Evolutionary conservation across 2,113 vertebrate genomes (phyloP), one percentile per base, ranked within the genome.

Genomic region (Pelusios castaneus): DNA sequence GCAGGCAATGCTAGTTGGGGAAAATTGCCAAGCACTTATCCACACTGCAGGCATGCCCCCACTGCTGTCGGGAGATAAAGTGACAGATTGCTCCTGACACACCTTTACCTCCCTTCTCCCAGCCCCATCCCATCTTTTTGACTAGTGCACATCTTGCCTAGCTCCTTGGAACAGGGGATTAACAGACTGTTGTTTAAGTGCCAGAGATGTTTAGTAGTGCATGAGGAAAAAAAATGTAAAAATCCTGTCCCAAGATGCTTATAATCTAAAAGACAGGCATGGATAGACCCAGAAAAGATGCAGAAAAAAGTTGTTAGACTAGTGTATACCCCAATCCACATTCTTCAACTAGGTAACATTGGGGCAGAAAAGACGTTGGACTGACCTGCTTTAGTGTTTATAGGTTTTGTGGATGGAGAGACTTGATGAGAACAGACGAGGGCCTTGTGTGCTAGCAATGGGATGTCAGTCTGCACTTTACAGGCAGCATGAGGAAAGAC

Each of bases 91-190:
- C 22, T 75, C 70, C 24, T 75, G 70, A 27, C 21, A 13, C 22
- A 25, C 41, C 41, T 75, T 75, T 75, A 67, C 34, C 17, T n/a
- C 34, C 60, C 17, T n/a, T 67, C 8, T n/a, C 51, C 51, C 51
- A 52, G 16, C 51, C 60, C 34, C 19, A 7, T n/a, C 34, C 41
- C 70, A 75, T 7, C 49, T 73, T 11, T 22, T 43, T 55, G 1
- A 54, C 67, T 43, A 1, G 2, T 38, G 38, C 13, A 13, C 2
- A 2, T 22, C 24, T 2, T n/a, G 1, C 5, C 2, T 0, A 0
- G 22, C 8, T 75, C 47, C 10, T 7, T 41, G 38, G 49, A 43
- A 27, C 10, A 29, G 38, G 24, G 12, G 0, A 4, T 54, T 75
- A 75, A 75, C 70, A 75, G 41, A 24, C 24, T 41, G 11, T 27